phyloP scores from a whole-genome alignment of 2,113 vertebrate genomes.

The Oryzias melastigma region DNA sequence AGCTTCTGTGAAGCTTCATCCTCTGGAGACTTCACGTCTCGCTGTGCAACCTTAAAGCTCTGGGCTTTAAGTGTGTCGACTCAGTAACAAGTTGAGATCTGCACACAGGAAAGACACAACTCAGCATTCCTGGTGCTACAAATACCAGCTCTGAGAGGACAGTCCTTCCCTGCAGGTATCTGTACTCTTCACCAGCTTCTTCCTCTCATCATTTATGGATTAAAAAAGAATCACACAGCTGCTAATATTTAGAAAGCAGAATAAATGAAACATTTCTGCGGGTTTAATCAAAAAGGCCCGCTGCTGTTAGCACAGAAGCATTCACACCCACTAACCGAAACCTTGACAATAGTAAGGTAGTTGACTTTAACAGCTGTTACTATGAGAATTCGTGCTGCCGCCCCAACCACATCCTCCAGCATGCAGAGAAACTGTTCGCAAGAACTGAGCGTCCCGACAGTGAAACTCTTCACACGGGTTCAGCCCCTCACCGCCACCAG shows the following conservation, averaged over 20 bases:
- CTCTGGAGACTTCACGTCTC: no score
- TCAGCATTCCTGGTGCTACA: no score
- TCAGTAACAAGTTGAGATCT: no score
- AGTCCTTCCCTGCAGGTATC: constrained; percentile 1
- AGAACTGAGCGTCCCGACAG: constrained; percentile 28
- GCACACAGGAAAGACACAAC: no score
- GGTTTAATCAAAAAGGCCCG: not conserved
- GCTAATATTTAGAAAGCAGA: not conserved
- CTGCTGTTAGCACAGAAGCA: not conserved
- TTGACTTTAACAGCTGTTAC: constrained; percentile 15
- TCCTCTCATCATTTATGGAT: not conserved
- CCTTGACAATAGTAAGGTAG: not conserved
- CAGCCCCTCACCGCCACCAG: not conserved
- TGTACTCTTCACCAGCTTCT: not conserved
- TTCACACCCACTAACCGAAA: constrained; percentile 11
- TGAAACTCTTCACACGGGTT: constrained; percentile 17
- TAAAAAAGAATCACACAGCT: not conserved
- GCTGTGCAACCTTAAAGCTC: no score
- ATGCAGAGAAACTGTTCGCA: constrained; percentile 30
- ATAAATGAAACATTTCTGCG: not conserved
- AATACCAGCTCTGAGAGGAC: not conserved
- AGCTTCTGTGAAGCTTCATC: no score
- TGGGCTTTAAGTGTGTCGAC: no score
- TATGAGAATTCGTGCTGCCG: constrained; percentile 25
- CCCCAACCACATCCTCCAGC: constrained; percentile 64